Base-by-base conservation (phyloP, 1,140 invertebrate species). In the Nasonia giraulti region DNA sequence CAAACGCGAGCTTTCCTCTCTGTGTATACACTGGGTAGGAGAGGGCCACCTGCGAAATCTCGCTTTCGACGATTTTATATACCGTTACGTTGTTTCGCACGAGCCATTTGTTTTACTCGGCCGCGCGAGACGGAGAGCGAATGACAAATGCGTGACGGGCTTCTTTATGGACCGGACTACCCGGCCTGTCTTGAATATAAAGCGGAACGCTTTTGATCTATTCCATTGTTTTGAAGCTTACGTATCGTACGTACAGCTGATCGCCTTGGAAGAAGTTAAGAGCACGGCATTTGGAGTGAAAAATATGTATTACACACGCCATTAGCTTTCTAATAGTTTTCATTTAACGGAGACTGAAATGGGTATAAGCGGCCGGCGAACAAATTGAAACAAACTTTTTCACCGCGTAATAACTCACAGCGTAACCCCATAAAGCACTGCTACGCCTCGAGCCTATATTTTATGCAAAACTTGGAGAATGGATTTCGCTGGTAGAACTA, bases 31-130 rank as follows among this genome's bases (percentile, higher is more conserved):
- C 27, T 33, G 8, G 20, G 20, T 11, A 17, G 10, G 66, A 50
- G 55, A 7, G 14, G 17, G 17, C 33, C 73, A 74, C 27, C 73
- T 74, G 73, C 73, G 33, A 74, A 74, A 74, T 74, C 73, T 37
- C 73, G 73, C 7, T 62, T 62, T 62, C 55, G 55, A n/a, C 20
- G 55, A 17, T 62, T 62, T 62, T 62, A 62, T 62, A 20, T 44
- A 37, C 78, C 78, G 62, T 80, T 80, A 80, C 66, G 37, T 80
- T 68, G 33, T 80, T 71, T 47, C 37, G 33, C 27, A 8, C 73
- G 37, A 74, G 33, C 73, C 73, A 74, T 74, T 74, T 74, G 73
- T 74, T 74, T 74, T 74, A 74, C 37, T 74, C 20, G 37, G 37
- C 27, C 27, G 17, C 17, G 7, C 1, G 20, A 62, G 55, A 62